Evolutionary conservation across 1,140 invertebrate genomes (phyloP), one percentile per base, ranked within the genome.

Genomic region (Agrypnia vestita): DNA sequence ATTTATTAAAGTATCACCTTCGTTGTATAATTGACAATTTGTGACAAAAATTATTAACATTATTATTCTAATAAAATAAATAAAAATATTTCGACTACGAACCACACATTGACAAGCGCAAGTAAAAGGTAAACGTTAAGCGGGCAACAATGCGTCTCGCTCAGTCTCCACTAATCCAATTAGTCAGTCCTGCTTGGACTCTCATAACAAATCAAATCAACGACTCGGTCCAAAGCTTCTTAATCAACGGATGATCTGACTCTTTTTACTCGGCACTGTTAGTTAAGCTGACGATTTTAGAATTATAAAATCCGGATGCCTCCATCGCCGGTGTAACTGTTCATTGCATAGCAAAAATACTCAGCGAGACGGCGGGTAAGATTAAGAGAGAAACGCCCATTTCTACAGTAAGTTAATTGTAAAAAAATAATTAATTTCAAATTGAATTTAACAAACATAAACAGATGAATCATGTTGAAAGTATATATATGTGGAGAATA

Each of bases 61-160:
- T 35, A 3, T 3, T 35, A 35, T 35, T 35, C 25, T 35, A 6
- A 35, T 35, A 35, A 35, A 35, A 35, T 35, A 3, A 35, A 35
- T 35, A 35, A 1, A 35, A 3, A 35, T 35, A 35, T 35, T 6
- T 3, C 25, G 25, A 6, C 6, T 35, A 3, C 1, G 25, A 35
- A 35, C 25, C 25, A 35, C 25, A 35, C 25, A 3, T 35, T 35
- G 1, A 35, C 25, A 35, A 35, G 1, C 25, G 25, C 25, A 35
- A 35, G 25, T 35, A 35, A 35, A 35, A 35, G 25, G 25, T 35
- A 35, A n/a, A 1, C 25, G 6, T 6, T 25, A 62, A 62, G 21
- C 25, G 59, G 25, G 59, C 59, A 62, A 62, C 59, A 62, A 62
- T 62, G 59, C 59, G 59, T 62, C 59, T 62, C 17, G 59, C 59